Evolutionary conservation across 2,113 vertebrate species (phyloP).

Genomic region (Carlito syrichta): DNA sequence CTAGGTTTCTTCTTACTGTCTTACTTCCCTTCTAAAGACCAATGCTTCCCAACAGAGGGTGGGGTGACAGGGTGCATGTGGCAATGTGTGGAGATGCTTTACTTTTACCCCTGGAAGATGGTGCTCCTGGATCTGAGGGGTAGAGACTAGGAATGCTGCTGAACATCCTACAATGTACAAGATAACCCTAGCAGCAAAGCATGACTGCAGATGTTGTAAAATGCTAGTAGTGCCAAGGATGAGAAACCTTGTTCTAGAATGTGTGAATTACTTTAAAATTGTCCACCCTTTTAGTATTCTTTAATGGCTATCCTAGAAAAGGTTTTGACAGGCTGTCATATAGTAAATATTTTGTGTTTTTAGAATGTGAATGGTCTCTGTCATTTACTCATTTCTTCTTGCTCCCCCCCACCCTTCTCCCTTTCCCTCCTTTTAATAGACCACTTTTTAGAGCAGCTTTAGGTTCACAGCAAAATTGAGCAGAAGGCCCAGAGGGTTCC

Average conservation of each 20-base stretch:
- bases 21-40: not conserved
- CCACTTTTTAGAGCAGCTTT: not conserved
- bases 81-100: not conserved
- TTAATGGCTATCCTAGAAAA: not conserved
- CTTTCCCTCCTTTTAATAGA: not conserved
- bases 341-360: not conserved
- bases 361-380: not conserved
- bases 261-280: not conserved
- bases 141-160: not conserved
- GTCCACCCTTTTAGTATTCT: not conserved
- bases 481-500: not conserved
- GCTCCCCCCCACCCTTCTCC: not conserved
- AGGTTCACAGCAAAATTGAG: not conserved
- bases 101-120: not conserved
- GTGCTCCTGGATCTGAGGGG: not conserved
- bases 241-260: not conserved
- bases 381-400: not conserved
- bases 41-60: not conserved
- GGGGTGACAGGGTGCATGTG: not conserved
- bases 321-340: not conserved
- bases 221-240: not conserved
- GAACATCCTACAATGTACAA: not conserved
- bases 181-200: not conserved
- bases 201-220: not conserved
- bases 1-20: not conserved